Evolutionary conservation across 1,140 invertebrate species (phyloP), one percentile per base, ranked within the genome.

Genomic region (Eurytemora carolleeae): DNA sequence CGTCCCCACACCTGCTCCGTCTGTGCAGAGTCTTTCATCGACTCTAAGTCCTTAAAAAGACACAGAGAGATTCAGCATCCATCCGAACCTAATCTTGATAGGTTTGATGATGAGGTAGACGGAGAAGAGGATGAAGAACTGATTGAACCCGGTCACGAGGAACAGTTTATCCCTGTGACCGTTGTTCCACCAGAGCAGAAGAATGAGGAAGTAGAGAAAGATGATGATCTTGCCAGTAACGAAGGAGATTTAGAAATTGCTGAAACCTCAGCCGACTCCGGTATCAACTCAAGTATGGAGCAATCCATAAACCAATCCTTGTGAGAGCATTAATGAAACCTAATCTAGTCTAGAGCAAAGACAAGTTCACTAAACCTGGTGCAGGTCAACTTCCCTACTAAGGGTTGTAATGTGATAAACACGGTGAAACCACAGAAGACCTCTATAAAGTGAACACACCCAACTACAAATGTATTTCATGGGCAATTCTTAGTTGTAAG

Each of bases 51-150:
- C 20, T 20, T 57, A 16, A 19, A 22, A 55, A n/a, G 21, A n/a
- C 60, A 62, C 54, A 58, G 52, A 7, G 60, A 62, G 60, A 2
- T 21, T 1, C 19, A 20, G 18, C 53, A 62, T 26, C 60, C 53
- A 16, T 18, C 19, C 18, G 31, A 53, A 52, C 54, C 55, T 26
- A 21, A 18, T 16, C 53, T 22, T 15, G 60, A 62, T 3, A 53
- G 25, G 21, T 53, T 59, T 7, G 59, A 62, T 16, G 53, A 56
- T 16, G 59, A 61, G 12, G 59, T 55, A n/a, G 57, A 59, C 21
- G 57, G 44, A 24, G 56, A 23, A 20, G 26, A 24, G 17, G 25
- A 24, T n/a, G 31, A 44, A n/a, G 31, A 44, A n/a, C 31, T 44
- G 31, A 44, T 44, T 12, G 31, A 44, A n/a, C 31, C 31, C 31